phyloP scores from a whole-genome alignment of 2,888 invertebrate species.

The Eupithecia centaureata region DNA sequence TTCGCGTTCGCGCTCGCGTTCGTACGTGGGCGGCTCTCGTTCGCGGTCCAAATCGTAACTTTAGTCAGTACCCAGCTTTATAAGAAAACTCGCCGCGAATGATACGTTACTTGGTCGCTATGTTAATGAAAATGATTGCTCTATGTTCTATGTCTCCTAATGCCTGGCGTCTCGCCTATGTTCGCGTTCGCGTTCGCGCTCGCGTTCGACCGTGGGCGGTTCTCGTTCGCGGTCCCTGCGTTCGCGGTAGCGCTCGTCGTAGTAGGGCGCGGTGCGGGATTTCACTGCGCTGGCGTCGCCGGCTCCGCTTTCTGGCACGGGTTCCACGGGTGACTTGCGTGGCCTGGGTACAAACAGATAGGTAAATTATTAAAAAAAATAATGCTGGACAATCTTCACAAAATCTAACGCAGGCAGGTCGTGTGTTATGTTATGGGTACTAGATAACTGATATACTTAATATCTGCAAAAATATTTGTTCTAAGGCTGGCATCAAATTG shows the following conservation, averaged over 20 bases:
- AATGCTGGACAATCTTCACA: background rate
- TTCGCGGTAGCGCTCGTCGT: constrained; percentile 93
- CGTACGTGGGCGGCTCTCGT: constrained; percentile 81
- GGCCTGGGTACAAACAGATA: constrained; percentile 71
- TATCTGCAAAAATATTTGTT: too few relatives aligned
- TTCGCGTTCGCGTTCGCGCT: constrained; percentile 74
- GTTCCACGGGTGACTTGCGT: constrained; percentile 85
- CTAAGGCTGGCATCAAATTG: too few relatives aligned
- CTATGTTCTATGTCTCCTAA: constrained; percentile 23
- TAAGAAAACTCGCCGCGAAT: too few relatives aligned
- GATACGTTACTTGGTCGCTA: too few relatives aligned
- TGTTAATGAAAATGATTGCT: background rate
- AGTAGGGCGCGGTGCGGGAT: constrained; percentile 87
- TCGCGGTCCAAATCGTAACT: too few relatives aligned
- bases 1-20: constrained; percentile 75
- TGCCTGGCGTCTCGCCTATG: constrained; percentile 67
- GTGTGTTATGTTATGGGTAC: too few relatives aligned
- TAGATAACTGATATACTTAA: too few relatives aligned
- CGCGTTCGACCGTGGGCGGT: constrained; percentile 84
- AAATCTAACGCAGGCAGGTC: too few relatives aligned
- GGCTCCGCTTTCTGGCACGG: constrained; percentile 75
- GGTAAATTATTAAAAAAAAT: background rate
- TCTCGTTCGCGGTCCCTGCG: constrained; percentile 82
- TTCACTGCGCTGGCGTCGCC: constrained; percentile 77
- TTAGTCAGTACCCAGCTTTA: too few relatives aligned